phyloP scores from a whole-genome alignment of 2,797 vertebrate genomes.

The Allobates femoralis region DNA sequence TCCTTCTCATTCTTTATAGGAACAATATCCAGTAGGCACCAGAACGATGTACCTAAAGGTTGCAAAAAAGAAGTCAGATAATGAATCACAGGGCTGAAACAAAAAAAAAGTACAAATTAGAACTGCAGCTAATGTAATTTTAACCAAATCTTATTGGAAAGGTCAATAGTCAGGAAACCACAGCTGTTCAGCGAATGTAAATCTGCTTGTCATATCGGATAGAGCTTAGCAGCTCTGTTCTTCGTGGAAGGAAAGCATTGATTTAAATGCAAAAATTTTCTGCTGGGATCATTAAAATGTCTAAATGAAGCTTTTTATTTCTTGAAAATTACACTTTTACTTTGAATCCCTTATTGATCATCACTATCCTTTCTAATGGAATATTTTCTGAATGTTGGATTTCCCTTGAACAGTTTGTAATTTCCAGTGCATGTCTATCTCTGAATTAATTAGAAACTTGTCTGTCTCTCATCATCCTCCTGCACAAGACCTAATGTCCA shows the following conservation, averaged over 20 bases:
- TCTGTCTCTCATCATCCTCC: slow-evolving; percentile 59
- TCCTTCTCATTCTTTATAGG: slow-evolving; percentile 98
- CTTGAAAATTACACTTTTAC: slow-evolving; percentile 64
- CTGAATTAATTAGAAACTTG: slow-evolving; percentile 60
- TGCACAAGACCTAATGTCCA: slow-evolving; percentile 49
- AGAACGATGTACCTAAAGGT: slow-evolving; percentile 88
- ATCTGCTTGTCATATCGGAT: slow-evolving; percentile 65
- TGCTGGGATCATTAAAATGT: slow-evolving; percentile 66
- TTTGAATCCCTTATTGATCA: slow-evolving; percentile 66
- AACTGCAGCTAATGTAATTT: slow-evolving; percentile 62
- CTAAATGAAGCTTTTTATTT: slow-evolving; percentile 69
- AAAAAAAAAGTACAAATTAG: slow-evolving; percentile 18
- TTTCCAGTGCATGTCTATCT: slow-evolving; percentile 61
- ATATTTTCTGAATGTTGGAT: slow-evolving; percentile 47
- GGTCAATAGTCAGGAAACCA: slow-evolving; percentile 67
- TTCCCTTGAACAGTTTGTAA: slow-evolving; percentile 56
- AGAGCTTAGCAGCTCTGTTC: slow-evolving; percentile 66
- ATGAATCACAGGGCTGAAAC: slow-evolving; percentile 52
- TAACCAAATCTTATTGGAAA: slow-evolving; percentile 67
- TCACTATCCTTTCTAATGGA: slow-evolving; percentile 60
- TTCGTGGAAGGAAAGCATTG: slow-evolving; percentile 66
- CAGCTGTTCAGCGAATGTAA: slow-evolving; percentile 68
- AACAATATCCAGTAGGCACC: slow-evolving; percentile 97
- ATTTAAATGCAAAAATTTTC: slow-evolving; percentile 70
- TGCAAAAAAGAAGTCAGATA: slow-evolving; percentile 59